These are phyloP conservation scores for Ifrita kowaldi DNA, from an alignment of 2,113 vertebrate genomes.

Conservation along the genomic window DNA sequence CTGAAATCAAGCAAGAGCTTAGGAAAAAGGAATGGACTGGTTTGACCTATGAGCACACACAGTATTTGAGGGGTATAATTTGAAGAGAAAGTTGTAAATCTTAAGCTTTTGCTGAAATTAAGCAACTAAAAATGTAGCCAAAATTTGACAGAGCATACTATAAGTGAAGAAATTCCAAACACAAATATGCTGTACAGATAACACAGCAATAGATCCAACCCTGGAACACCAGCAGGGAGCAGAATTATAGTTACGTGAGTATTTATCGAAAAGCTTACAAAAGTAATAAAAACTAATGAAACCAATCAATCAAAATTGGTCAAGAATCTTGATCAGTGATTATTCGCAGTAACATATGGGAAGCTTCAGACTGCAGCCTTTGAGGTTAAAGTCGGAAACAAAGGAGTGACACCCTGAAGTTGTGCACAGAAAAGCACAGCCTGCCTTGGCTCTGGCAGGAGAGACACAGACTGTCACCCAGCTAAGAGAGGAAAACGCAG, in stretches of 20 bases:
- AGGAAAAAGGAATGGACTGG: not conserved
- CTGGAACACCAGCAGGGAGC: not conserved
- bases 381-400: not conserved
- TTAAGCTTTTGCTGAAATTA: not conserved
- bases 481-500: not conserved
- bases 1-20: not conserved
- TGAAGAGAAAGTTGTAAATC: not conserved
- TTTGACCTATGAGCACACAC: not conserved
- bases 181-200: not conserved
- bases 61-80: not conserved
- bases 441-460: not conserved
- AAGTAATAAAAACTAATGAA: not conserved
- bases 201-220: not conserved
- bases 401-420: not conserved
- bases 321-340: not conserved
- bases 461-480: not conserved
- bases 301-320: not conserved
- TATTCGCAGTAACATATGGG: not conserved
- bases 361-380: not conserved
- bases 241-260: not conserved
- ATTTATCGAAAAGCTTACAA: not conserved
- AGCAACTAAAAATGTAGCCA: not conserved
- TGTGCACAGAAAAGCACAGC: not conserved
- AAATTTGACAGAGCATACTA: not conserved
- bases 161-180: not conserved